Conservation (phyloP, 2,797 vertebrate species). For the Xenops minutus region DNA sequence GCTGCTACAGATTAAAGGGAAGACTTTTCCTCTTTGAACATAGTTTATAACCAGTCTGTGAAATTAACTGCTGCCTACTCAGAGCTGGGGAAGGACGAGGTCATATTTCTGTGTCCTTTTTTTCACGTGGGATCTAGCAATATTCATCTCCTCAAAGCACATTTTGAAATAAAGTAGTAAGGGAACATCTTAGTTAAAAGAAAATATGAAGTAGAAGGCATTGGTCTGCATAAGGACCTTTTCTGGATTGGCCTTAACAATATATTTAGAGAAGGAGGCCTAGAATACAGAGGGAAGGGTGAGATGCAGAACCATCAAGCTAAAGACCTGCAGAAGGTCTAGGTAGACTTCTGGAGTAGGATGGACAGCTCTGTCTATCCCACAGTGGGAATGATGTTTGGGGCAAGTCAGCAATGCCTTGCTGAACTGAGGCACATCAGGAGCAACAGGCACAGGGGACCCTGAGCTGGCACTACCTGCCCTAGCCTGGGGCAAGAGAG, state of each 20-base stretch:
- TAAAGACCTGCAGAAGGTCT: not conserved
- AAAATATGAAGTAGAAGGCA: not conserved
- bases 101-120: not conserved
- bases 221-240: not conserved
- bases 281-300: not conserved
- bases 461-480: not conserved
- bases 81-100: not conserved
- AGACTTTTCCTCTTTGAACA: conserved; percentile 42
- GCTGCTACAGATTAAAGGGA: conserved; percentile 59
- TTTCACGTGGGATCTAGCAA: not conserved
- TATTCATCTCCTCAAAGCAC: not conserved
- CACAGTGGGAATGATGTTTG: not conserved
- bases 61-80: conserved; percentile 63
- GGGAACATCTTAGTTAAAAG: not conserved
- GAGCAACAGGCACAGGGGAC: not conserved
- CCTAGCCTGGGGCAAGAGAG: not conserved
- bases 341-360: not conserved
- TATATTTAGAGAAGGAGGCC: not conserved
- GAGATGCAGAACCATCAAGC: not conserved
- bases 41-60: conserved; percentile 56
- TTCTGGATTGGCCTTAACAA: not conserved
- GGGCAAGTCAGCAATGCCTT: not conserved
- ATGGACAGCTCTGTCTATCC: not conserved
- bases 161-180: not conserved
- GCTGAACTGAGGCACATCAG: not conserved